Conservation (phyloP, 2,888 invertebrate species). For the Thysanoteuthis rhombus region DNA sequence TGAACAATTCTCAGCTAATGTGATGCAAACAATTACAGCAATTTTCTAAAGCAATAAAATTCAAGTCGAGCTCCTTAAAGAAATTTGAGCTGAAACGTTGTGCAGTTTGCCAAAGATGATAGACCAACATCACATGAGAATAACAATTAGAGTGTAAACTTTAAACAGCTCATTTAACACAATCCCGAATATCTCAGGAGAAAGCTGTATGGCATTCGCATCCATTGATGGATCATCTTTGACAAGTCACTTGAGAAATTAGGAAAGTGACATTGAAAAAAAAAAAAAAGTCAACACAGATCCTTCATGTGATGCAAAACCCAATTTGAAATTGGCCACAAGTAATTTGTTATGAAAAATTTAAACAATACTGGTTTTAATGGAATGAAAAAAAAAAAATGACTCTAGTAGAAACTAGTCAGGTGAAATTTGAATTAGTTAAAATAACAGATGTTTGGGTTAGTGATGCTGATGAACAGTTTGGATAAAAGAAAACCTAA, state of each 20-base stretch:
- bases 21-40: not conserved
- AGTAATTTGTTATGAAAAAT: not conserved
- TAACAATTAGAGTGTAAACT: not conserved
- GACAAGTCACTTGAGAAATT: not conserved
- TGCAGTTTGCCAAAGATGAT: not conserved
- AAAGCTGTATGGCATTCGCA: not conserved
- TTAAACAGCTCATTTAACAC: not conserved
- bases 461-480: not conserved
- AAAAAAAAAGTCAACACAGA: too few species aligned
- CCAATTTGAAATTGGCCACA: not conserved
- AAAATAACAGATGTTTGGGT: not conserved
- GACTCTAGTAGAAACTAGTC: not conserved
- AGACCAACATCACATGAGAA: not conserved
- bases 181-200: not conserved
- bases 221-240: not conserved
- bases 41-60: not conserved
- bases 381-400: not conserved
- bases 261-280: too few species aligned
- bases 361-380: not conserved
- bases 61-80: not conserved
- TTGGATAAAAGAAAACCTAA: not conserved
- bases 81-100: not conserved
- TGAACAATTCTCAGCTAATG: not conserved
- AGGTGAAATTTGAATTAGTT: not conserved
- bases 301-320: not conserved